These are phyloP conservation scores for Epiblema foenella DNA, from an alignment of 2,888 invertebrate genomes.

Conservation along the genomic window DNA sequence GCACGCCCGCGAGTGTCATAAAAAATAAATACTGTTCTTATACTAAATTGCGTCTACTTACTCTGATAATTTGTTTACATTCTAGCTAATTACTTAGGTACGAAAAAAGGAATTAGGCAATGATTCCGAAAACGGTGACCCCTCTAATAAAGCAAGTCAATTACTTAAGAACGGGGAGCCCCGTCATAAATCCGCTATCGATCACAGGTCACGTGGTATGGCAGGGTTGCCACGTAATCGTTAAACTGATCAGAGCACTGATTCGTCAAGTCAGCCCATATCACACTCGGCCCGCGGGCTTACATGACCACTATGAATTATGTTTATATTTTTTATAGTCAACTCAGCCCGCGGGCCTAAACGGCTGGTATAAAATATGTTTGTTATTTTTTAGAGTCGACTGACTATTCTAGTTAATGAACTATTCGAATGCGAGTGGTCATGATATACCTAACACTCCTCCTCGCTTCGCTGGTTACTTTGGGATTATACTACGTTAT, in stretches of 20 bases:
- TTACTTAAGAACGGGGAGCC: constrained; percentile 77
- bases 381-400: too few relatives aligned
- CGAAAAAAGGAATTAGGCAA: constrained; percentile 12
- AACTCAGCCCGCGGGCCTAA: too few relatives aligned
- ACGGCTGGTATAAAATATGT: too few relatives aligned
- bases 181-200: constrained; percentile 81
- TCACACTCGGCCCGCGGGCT: too few relatives aligned
- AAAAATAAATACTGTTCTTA: neutral
- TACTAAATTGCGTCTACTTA: neutral
- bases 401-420: too few relatives aligned
- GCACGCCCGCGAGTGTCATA: neutral
- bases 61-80: neutral
- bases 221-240: constrained; percentile 22
- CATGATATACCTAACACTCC: too few relatives aligned
- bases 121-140: constrained; percentile 24
- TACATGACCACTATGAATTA: too few relatives aligned
- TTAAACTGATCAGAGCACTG: neutral
- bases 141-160: constrained; percentile 80
- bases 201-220: constrained; percentile 72
- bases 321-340: too few relatives aligned
- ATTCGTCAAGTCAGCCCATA: too few relatives aligned
- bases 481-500: too few relatives aligned
- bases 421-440: too few relatives aligned
- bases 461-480: too few relatives aligned
- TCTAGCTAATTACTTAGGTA: constrained; percentile 10